Evolutionary conservation across 92 coral and sea anemone species (phyloP).

Genomic region (Metridium senile): DNA sequence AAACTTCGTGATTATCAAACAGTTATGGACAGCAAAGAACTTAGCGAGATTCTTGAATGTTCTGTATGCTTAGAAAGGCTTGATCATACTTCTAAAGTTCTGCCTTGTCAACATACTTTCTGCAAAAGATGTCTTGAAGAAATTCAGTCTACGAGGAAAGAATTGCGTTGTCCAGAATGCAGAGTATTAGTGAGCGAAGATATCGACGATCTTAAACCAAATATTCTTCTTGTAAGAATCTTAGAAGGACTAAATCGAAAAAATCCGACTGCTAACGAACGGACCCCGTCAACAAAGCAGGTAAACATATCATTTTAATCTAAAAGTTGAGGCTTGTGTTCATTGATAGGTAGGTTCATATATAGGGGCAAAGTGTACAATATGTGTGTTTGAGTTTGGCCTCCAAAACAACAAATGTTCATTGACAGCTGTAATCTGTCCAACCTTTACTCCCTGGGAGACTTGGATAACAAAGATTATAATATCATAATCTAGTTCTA

Average conservation of each 20-base stretch:
- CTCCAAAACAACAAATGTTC: conserved; percentile 30
- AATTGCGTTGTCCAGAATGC: conserved; percentile 95
- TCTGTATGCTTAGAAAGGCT: conserved; percentile 91
- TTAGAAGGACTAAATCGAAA: conserved; percentile 79
- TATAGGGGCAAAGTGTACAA: conserved; percentile 3
- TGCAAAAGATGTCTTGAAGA: conserved; percentile 85
- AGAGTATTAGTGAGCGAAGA: conserved; percentile 78
- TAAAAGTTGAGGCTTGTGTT: neutral
- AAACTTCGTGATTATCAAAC: neutral
- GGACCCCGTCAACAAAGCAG: conserved; percentile 29
- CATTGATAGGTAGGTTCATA: neutral
- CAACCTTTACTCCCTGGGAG: conserved; percentile 27
- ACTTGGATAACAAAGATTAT: conserved; percentile 9
- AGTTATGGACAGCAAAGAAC: conserved; percentile 72
- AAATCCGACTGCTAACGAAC: conserved; percentile 45
- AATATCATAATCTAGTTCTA: neutral
- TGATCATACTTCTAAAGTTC: conserved; percentile 88
- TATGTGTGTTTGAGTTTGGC: conserved; percentile 22
- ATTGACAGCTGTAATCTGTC: conserved; percentile 25
- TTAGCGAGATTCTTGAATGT: conserved; percentile 91
- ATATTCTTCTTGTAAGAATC: conserved; percentile 81
- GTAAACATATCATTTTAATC: conserved; percentile 19
- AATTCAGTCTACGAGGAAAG: conserved; percentile 76
- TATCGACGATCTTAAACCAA: conserved; percentile 81
- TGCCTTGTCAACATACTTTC: conserved; percentile 98